phyloP scores from a whole-genome alignment of 2,888 invertebrate species.

The Aphidius colemani region DNA sequence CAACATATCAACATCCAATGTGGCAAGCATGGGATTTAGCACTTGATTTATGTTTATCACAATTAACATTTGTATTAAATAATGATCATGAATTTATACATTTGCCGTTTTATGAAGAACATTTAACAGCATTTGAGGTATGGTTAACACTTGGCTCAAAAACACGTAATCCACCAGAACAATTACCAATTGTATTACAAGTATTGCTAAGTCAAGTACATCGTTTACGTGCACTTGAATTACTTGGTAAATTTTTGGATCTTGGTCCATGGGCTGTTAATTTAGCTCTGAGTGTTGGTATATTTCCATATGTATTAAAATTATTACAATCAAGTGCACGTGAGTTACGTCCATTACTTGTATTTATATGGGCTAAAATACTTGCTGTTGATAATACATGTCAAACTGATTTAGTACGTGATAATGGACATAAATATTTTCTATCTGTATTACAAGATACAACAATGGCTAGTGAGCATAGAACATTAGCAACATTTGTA shows the following conservation, averaged over 20 bases:
- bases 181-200: conserved; percentile 96
- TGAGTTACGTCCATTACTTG: conserved; percentile 89
- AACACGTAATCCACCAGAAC: conserved; percentile 86
- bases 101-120: conserved; percentile 95
- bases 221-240: conserved; percentile 90
- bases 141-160: conserved; percentile 85
- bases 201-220: conserved; percentile 80
- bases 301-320: conserved; percentile 98
- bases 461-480: conserved; percentile 80
- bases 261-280: conserved; percentile 96
- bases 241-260: conserved; percentile 92
- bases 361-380: conserved; percentile 99
- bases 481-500: conserved; percentile 94
- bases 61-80: conserved; percentile 78
- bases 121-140: conserved; percentile 95
- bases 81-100: conserved; percentile 70
- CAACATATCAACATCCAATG: conserved; percentile 88
- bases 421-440: conserved; percentile 94
- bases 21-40: conserved; percentile 99
- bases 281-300: conserved; percentile 93
- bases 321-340: conserved; percentile 92
- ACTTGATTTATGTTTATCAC: conserved; percentile 90
- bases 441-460: conserved; percentile 88
- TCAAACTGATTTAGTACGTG: conserved; percentile 92
- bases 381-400: conserved; percentile 94